Evolutionary conservation across 2,797 vertebrate species (phyloP), one percentile per base, ranked within the genome.

Genomic region (Tinamus major): DNA sequence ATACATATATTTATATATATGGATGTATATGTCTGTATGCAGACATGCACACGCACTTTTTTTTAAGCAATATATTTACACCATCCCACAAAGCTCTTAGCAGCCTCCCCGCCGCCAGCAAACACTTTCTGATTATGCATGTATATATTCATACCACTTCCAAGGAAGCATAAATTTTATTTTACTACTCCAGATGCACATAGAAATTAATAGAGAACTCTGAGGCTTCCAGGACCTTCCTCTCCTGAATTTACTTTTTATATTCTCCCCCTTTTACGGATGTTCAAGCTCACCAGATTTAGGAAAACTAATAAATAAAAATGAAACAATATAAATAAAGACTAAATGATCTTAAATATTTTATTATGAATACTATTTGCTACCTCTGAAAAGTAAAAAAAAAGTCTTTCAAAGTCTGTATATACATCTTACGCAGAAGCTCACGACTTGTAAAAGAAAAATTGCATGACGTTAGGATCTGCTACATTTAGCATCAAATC

Each of bases 401-500:
- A 35, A 16, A 24, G 42, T 48, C 58, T 85, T 91, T 91, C 55
- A 69, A 83, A 94, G 37, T 10, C 11, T 1, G 1, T 26, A 49
- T 4, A 72, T 5, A 71, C 17, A n/a, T 86, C 85, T 92, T 87
- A 89, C 85, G 62, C 69, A 87, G 92, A 65, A 68, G 69, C 49
- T 77, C 16, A 24, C 41, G 88, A 61, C 35, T 69, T 0, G 1
- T 33, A 69, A 55, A 89, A 61, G 61, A 77, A 95, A 78, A 95
- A 63, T 42, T 59, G 55, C 31, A 48, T 19, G 56, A 79, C 65
- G 59, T 68, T 89, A 89, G 58, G 69, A 93, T 94, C 62, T 78
- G 79, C 89, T 93, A 87, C 85, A 91, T 92, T 93, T 96, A 94
- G 82, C 70, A 87, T 59, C 87, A 91, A 94, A 75, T 78, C 33